Conservation (phyloP, 2,113 vertebrate genomes). For the Cynoglossus semilaevis region DNA sequence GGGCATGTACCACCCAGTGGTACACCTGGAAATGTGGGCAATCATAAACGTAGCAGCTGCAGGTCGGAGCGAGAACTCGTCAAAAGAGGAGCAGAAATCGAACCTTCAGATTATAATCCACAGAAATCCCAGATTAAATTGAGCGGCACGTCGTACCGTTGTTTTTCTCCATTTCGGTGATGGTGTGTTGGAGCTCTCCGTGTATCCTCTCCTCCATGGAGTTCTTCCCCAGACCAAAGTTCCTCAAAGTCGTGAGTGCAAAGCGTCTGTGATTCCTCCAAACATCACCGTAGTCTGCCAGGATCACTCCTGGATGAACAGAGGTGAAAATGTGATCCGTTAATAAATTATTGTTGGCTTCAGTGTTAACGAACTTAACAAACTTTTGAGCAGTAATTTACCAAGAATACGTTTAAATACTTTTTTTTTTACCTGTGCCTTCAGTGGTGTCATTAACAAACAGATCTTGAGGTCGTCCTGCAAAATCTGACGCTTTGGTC, state of each 20-base stretch:
- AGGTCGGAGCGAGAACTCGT: no score
- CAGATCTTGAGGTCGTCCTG: constrained; percentile 68
- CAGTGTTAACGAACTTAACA: no score
- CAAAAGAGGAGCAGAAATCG: no score
- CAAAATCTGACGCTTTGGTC: constrained; percentile 60
- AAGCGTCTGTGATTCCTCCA: constrained; percentile 83
- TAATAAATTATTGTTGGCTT: no score
- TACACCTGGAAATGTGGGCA: no score
- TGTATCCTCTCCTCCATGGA: constrained; percentile 78
- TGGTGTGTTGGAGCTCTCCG: constrained; percentile 63
- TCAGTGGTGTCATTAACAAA: constrained; percentile 33
- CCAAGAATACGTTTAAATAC: not conserved
- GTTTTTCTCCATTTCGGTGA: constrained; percentile 35
- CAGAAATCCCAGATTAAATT: no score
- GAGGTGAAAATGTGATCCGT: not conserved
- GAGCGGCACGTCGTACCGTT: constrained; percentile 32
- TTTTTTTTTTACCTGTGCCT: constrained; percentile 43
- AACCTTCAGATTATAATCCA: no score
- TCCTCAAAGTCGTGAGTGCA: constrained; percentile 73
- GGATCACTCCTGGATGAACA: constrained; percentile 60
- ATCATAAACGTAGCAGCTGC: no score
- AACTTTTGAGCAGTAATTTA: no score
- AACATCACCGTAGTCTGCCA: constrained; percentile 56
- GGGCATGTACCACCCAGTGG: no score
- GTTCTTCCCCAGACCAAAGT: constrained; percentile 83